Evolutionary conservation across 2,797 vertebrate genomes (phyloP).

Genomic region (Phrynocephalus guinanensis): DNA sequence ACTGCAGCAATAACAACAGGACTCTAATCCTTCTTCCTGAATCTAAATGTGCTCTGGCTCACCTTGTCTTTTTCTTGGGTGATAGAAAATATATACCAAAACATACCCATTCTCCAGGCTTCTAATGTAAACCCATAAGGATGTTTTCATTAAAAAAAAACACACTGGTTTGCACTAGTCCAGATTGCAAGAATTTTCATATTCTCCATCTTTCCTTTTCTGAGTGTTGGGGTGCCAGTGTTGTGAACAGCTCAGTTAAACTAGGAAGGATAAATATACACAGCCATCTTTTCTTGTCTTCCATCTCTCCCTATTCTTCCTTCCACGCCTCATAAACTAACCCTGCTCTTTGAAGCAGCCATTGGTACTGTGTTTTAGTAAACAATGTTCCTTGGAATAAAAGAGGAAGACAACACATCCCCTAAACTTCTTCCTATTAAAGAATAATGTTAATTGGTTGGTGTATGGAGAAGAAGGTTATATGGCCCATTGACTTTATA

Average conservation of each 20-base stretch:
- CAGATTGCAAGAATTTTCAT: neutral
- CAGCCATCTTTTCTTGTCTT: constrained; percentile 3
- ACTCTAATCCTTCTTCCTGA: too few species aligned
- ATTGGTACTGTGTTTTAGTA: constrained; percentile 48
- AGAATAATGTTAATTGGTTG: constrained; percentile 76
- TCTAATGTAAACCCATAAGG: neutral
- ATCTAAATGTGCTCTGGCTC: too few species aligned
- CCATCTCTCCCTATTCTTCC: neutral
- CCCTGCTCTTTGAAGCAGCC: neutral
- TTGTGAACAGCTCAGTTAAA: neutral
- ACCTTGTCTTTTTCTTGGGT: too few species aligned
- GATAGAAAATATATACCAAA: neutral
- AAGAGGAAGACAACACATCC: constrained; percentile 63
- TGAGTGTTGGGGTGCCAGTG: neutral
- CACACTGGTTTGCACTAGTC: neutral
- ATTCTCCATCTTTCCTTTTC: neutral
- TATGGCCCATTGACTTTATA: constrained; percentile 78
- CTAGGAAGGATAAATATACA: neutral
- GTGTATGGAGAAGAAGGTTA: constrained; percentile 72
- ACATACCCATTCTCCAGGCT: neutral
- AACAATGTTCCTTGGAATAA: constrained; percentile 62
- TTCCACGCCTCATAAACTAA: constrained; percentile 29
- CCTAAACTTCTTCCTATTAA: constrained; percentile 75
- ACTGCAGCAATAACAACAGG: too few species aligned
- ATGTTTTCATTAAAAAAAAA: neutral